Percentiles rank a stretch among this genome's conserved stretches.
These are phyloP conservation scores for Meloidogyne floridensis DNA, from an alignment of 1,140 invertebrate species.

Conservation along the genomic window DNA sequence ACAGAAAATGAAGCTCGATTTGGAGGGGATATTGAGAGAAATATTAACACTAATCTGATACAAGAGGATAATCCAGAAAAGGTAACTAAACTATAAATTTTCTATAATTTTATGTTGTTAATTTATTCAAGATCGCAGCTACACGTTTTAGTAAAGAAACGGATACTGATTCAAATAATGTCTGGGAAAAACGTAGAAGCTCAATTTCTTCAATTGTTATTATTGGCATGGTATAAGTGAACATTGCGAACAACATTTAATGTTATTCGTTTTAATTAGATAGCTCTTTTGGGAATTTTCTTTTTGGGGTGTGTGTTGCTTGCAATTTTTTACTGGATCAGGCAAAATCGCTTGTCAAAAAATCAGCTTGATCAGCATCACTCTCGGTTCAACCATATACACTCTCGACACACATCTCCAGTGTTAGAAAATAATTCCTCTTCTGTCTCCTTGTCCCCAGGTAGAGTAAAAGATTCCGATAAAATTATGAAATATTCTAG, in stretches of 20 bases:
- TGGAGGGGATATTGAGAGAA: background rate
- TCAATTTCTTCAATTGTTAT: conserved; percentile 5
- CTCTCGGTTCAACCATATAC: conserved; percentile 14
- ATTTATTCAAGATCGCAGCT: background rate
- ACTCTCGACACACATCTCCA: background rate
- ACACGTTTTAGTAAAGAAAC: background rate
- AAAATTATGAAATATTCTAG: background rate
- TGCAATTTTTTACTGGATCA: conserved; percentile 12
- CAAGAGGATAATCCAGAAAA: background rate
- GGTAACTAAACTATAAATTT: background rate
- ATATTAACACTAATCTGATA: background rate
- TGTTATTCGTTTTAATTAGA: conserved; percentile 1
- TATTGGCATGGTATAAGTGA: conserved; percentile 21
- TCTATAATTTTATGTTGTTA: too few species aligned
- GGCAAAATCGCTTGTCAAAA: background rate
- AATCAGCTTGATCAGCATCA: conserved; percentile 5
- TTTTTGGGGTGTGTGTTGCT: conserved; percentile 13
- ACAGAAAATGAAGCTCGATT: background rate
- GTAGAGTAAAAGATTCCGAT: background rate
- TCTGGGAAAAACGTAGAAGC: conserved; percentile 15
- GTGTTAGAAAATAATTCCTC: background rate
- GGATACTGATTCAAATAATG: conserved; percentile 11
- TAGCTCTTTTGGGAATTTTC: conserved; percentile 16
- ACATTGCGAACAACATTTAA: too few species aligned
- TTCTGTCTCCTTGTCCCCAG: background rate